These are phyloP conservation scores for Eospalax fontanierii DNA, from an alignment of 2,797 vertebrate species.

Conservation along the genomic window DNA sequence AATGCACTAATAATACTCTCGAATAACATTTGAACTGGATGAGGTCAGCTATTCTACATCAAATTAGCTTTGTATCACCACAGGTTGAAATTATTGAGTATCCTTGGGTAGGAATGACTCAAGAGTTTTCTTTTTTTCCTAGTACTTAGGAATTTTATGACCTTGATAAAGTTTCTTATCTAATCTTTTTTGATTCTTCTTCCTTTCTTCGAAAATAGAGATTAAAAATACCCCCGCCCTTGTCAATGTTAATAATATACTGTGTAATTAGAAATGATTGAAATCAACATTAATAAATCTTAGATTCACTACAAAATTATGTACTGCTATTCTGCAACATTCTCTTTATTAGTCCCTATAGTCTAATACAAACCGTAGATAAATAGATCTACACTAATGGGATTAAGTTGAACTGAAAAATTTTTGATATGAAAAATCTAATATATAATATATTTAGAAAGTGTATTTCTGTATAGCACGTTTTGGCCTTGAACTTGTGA, in stretches of 20 bases:
- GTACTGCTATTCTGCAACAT: neutral
- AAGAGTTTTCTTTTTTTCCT: neutral
- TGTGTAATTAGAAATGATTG: slow-evolving; percentile 19
- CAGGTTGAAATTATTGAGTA: neutral
- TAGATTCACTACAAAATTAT: slow-evolving; percentile 26
- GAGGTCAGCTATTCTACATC: neutral
- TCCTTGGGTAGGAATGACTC: neutral
- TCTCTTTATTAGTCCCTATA: neutral
- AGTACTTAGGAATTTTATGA: slow-evolving; percentile 1
- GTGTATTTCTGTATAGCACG: neutral
- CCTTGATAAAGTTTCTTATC: neutral
- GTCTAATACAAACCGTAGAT: neutral
- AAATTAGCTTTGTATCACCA: neutral
- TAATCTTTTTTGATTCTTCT: slow-evolving; percentile 12
- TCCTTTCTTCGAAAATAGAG: slow-evolving; percentile 46
- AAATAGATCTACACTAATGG: neutral
- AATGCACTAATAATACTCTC: neutral
- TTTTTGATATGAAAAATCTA: neutral
- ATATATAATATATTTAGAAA: neutral
- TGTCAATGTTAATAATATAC: neutral
- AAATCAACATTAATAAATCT: slow-evolving; percentile 35
- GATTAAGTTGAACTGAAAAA: neutral
- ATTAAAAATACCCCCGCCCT: neutral
- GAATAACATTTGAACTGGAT: neutral
- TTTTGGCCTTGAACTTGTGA: neutral